Conservation (phyloP, 2,888 invertebrate species). For the Erebia aethiops region DNA sequence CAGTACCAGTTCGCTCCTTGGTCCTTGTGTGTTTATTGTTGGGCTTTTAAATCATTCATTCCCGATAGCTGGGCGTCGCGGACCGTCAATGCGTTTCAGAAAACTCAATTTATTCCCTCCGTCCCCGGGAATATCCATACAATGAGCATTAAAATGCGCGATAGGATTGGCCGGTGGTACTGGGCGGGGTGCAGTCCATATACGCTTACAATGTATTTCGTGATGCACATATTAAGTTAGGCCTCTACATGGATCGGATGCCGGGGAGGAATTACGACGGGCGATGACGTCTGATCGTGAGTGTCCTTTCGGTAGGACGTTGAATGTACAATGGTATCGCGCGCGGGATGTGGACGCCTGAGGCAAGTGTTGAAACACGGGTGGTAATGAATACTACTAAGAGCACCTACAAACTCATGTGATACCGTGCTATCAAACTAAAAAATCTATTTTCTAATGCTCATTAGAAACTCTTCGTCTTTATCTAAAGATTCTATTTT, state of each 20-base stretch:
- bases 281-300: conserved; percentile 73
- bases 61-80: conserved; percentile 12
- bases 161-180: conserved; percentile 74
- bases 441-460: no score
- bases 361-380: conserved; percentile 56
- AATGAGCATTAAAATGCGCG: conserved; percentile 78
- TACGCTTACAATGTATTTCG: conserved; percentile 75
- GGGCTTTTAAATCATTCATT: conserved; percentile 6
- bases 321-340: conserved; percentile 55
- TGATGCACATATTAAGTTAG: conserved; percentile 83
- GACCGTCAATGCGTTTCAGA: conserved; percentile 30
- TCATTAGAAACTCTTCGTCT: no score
- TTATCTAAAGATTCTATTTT: no score
- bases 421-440: no score
- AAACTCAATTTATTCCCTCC: conserved; percentile 74
- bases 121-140: conserved; percentile 75
- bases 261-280: conserved; percentile 66
- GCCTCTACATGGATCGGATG: conserved; percentile 70
- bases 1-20: not conserved
- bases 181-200: conserved; percentile 74
- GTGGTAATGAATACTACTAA: not conserved
- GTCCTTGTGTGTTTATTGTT: not conserved
- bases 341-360: conserved; percentile 65
- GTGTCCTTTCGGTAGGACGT: conserved; percentile 55
- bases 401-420: not conserved